Conservation (phyloP, 2,113 vertebrate species). For the Catharus minimus region DNA sequence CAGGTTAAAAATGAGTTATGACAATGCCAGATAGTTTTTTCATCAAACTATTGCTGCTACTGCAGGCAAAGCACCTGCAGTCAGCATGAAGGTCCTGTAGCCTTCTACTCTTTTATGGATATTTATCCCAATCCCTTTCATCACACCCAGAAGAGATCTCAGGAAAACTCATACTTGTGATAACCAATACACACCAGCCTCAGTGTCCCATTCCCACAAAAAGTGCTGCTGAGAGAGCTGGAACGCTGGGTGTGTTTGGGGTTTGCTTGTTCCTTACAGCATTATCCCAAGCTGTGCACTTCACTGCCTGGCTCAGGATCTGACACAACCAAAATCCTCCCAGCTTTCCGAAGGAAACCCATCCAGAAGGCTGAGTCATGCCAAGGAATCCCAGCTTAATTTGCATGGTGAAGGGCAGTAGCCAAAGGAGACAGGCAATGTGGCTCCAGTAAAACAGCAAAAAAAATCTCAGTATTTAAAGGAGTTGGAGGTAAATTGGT, state of each 20-base stretch:
- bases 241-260: not conserved
- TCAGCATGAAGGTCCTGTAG: accelerated
- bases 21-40: not conserved
- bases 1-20: not conserved
- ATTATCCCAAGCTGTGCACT: not conserved
- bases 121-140: not conserved
- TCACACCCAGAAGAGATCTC: not conserved
- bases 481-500: not conserved
- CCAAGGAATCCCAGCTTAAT: not conserved
- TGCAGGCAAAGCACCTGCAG: not conserved
- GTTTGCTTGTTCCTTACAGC: not conserved
- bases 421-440: not conserved
- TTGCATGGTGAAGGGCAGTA: not conserved
- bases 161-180: not conserved
- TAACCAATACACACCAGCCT: not conserved
- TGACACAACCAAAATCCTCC: not conserved
- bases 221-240: not conserved
- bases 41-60: not conserved
- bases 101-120: not conserved
- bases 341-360: not conserved
- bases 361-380: not conserved
- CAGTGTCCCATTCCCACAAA: not conserved
- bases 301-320: not conserved
- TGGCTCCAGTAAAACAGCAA: not conserved
- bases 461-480: not conserved